Percentiles rank a stretch among this genome's conserved stretches.
phyloP scores from a whole-genome alignment of 2,888 invertebrate genomes.

The Diaphora mendica region DNA sequence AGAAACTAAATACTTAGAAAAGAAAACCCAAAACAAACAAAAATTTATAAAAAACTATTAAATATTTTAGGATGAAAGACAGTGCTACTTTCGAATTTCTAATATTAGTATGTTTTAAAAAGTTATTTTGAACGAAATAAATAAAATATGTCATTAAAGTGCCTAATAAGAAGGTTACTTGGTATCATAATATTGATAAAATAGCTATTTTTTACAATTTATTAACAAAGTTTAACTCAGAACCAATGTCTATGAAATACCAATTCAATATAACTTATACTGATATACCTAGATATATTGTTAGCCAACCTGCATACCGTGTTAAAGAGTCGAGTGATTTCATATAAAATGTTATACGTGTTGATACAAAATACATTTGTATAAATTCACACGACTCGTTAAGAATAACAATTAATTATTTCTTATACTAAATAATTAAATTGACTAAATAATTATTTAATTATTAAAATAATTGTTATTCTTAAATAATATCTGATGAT shows the following conservation, averaged over 20 bases:
- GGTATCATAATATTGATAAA: too few species aligned
- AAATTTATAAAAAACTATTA: too few species aligned
- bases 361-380: background rate
- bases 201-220: too few species aligned
- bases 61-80: too few species aligned
- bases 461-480: constrained; percentile 15
- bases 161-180: too few species aligned
- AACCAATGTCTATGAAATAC: background rate
- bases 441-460: background rate
- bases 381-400: constrained; percentile 14
- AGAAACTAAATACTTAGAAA: too few species aligned
- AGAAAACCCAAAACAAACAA: too few species aligned
- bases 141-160: too few species aligned
- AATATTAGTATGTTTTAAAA: too few species aligned
- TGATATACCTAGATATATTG: background rate
- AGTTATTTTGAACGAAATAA: too few species aligned
- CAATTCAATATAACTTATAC: background rate
- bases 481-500: constrained; percentile 18
- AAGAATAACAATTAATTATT: constrained; percentile 27
- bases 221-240: background rate
- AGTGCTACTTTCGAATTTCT: too few species aligned
- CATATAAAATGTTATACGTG: background rate
- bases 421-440: background rate
- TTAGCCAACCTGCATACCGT: constrained; percentile 32
- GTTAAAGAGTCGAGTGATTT: constrained; percentile 28